Evolutionary conservation across 2,797 vertebrate species (phyloP), one percentile per base, ranked within the genome.

Genomic region (Buphagus erythrorhynchus): DNA sequence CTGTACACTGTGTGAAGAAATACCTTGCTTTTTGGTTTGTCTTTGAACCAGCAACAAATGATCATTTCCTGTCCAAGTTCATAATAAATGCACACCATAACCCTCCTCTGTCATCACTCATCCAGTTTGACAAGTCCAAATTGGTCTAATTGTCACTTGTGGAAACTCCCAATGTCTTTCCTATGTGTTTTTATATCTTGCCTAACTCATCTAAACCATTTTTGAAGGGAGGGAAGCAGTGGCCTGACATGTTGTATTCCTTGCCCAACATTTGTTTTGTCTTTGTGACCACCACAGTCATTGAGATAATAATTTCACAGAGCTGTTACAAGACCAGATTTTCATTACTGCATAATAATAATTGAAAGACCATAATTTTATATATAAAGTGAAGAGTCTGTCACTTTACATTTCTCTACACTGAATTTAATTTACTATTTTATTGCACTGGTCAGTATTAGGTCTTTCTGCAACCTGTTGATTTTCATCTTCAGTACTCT

Each of bases 71-170:
- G 73, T 81, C 66, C 54, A 42, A 55, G 28, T 90, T 83, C 26
- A 14, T 92, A 84, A 68, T 55, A 54, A 63, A 46, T 45, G 13
- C 72, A 46, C 36, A 57, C 69, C 38, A 24, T 86, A 62, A 43
- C 43, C 35, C 43, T 71, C 26, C 42, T 68, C 51, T 78, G 80
- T 90, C 16, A 3, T 95, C 54, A 26, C 74, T 68, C 35, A 59
- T 81, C 95, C 84, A 62, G 94, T 94, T 21, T 81, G 77, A 43
- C 88, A 43, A 84, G 88, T 86, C 58, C 61, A 61, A 49, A 42
- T 88, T 28, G 36, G 57, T 75, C 62, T 92, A 92, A 92, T 88
- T 93, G 90, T 84, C 76, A 54, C 28, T 68, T 63, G 57, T 46
- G 31, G 62, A 88, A 59, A 68, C 45, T 75, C 20, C 62, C 8